A percentile compares a stretch with the other conserved stretches of the same genome.
Conservation (phyloP, 23 tunicate genomes). For the Corella eumyota region DNA sequence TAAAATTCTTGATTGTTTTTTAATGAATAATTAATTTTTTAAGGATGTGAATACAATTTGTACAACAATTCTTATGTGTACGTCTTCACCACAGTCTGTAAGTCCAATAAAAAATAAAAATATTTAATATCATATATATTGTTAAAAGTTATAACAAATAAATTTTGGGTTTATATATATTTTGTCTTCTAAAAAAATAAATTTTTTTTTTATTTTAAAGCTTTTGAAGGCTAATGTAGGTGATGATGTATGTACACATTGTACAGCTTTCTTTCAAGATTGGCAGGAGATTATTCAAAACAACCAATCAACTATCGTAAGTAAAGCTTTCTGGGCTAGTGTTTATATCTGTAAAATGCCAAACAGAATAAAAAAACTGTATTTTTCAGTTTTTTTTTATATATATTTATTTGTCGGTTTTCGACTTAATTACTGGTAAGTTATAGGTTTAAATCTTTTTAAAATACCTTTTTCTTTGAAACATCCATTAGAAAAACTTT, state of each 20-base stretch:
- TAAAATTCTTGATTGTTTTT: too few relatives aligned
- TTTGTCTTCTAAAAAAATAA: neutral
- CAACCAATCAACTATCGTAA: constrained; percentile 77
- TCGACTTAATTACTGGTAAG: too few relatives aligned
- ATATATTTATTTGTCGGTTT: too few relatives aligned
- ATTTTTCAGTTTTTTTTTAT: too few relatives aligned
- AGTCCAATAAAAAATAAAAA: neutral
- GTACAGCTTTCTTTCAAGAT: constrained; percentile 57
- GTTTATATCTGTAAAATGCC: too few relatives aligned
- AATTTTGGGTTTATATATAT: neutral
- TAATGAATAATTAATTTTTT: too few relatives aligned
- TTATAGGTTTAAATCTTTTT: too few relatives aligned
- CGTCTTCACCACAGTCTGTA: constrained; percentile 24
- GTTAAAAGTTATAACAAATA: neutral
- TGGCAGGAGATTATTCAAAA: constrained; percentile 61
- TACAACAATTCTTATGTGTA: constrained; percentile 68
- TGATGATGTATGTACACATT: constrained; percentile 65
- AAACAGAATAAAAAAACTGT: too few relatives aligned
- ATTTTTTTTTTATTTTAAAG: neutral
- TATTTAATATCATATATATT: too few relatives aligned
- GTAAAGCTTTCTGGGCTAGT: too few relatives aligned
- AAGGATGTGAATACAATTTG: constrained; percentile 72
- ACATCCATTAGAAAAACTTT: too few relatives aligned
- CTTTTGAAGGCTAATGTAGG: neutral
- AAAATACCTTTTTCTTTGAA: too few relatives aligned